Conservation (phyloP, 2,113 vertebrate species). For the Saimiri boliviensis region DNA sequence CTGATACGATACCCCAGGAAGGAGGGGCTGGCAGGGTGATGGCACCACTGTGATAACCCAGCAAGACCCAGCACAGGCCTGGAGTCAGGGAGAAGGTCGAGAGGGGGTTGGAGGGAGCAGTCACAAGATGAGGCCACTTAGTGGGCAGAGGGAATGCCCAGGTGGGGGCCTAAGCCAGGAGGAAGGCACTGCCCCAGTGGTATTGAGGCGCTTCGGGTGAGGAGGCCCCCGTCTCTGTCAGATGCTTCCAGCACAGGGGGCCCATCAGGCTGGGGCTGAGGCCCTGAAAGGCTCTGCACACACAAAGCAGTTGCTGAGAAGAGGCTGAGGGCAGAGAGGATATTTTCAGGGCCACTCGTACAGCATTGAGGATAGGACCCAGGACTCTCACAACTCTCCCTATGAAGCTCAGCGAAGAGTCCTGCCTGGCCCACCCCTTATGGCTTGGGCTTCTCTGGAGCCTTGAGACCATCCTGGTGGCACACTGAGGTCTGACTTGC, state of each 20-base stretch:
- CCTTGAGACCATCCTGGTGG: neutral
- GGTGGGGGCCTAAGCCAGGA: neutral
- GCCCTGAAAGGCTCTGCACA: too few relatives aligned
- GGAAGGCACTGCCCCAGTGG: neutral
- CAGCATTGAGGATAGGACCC: too few relatives aligned
- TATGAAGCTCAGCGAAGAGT: neutral
- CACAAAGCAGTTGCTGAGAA: neutral
- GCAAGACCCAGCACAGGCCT: neutral
- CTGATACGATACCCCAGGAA: neutral
- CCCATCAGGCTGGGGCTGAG: neutral
- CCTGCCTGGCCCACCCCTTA: neutral
- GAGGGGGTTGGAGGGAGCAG: neutral
- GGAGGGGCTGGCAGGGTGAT: too few relatives aligned
- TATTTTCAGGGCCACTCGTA: accelerated
- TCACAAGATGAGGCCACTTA: neutral
- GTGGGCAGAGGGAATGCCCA: neutral
- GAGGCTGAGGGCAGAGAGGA: neutral
- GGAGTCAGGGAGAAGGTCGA: neutral
- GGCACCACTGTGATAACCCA: neutral
- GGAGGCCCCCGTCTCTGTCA: neutral
- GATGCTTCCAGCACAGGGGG: neutral
- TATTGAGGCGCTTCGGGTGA: neutral
- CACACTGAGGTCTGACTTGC: neutral
- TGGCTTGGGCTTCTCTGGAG: neutral
- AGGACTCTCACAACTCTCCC: too few relatives aligned